Base-by-base conservation (phyloP, 2,113 vertebrate species). In the Alouatta palliata region DNA sequence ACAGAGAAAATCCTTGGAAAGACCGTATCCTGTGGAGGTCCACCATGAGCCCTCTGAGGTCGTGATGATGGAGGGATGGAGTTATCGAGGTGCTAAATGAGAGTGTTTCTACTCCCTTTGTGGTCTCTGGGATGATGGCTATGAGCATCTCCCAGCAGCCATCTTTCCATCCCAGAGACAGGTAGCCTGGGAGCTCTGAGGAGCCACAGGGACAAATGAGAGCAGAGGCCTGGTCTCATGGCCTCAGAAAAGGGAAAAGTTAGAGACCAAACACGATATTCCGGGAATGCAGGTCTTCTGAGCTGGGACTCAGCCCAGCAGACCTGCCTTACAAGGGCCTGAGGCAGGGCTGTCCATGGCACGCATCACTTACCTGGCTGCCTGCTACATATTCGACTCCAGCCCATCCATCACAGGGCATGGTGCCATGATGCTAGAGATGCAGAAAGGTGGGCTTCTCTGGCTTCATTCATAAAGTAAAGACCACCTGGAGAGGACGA, bases 31-130 rank as follows among this genome's bases (percentile, higher is more conserved):
- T 25, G 32, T 70, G 11, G 23, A 19, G 6, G 12, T 56, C 49
- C 12, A 0, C 5, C 77, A n/a, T 0, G 16, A 49, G 54, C 20
- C 1, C 0, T n/a, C 25, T 40, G 14, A 40, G 25, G 75, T 27
- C 27, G 32, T 6, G 7, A 40, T 3, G 5, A 40, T 1, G 35
- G 43, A 58, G 87, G 23, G 21, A 10, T 10, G 6, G 52, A 52
- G 23, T 43, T 35, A 43, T 11, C 5, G 25, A n/a, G 30, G 40
- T 47, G 64, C 68, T 37, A 14, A 32, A 35, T 3, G 14, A 75
- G 32, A 6, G 7, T 35, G 6, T 37, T 43, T 17, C 6, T 3
- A n/a, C 0, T 0, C 47, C 21, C 3, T 32, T 68, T 37, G 4
- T 8, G 14, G 7, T 43, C 30, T n/a, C 64, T 21, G 25, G 27